These are phyloP conservation scores for Forbesichthys agassizii DNA, from an alignment of 2,113 vertebrate genomes.

Conservation along the genomic window DNA sequence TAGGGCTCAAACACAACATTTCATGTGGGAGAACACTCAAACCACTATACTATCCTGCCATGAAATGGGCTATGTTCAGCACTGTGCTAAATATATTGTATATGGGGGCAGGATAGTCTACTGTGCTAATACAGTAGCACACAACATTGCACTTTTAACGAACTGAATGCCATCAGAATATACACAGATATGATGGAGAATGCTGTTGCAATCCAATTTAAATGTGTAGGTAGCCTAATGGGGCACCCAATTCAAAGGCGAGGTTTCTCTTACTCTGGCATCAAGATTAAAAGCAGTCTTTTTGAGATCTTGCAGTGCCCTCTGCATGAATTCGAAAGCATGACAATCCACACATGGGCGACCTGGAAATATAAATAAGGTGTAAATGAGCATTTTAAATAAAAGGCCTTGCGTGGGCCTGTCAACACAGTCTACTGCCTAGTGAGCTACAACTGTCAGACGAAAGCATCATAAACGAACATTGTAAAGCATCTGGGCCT, in stretches of 20 bases:
- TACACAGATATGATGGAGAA: too few relatives aligned
- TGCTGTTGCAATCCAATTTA: too few relatives aligned
- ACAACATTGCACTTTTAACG: too few relatives aligned
- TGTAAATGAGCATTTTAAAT: background rate
- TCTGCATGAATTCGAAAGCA: conserved; percentile 98
- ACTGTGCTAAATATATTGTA: too few relatives aligned
- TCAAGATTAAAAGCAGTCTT: conserved; percentile 91
- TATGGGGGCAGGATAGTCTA: too few relatives aligned
- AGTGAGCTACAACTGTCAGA: background rate
- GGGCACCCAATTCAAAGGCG: background rate
- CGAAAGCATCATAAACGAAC: background rate
- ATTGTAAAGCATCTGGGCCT: background rate
- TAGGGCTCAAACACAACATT: too few relatives aligned
- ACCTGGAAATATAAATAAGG: conserved; percentile 68
- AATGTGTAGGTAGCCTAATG: background rate
- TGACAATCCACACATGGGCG: conserved; percentile 97
- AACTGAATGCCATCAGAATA: too few relatives aligned
- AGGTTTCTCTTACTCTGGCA: conserved; percentile 78
- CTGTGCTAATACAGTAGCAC: too few relatives aligned
- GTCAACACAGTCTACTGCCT: background rate
- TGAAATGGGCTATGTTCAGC: too few relatives aligned
- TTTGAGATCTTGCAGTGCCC: conserved; percentile 92
- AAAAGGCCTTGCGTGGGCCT: background rate
- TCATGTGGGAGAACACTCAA: too few relatives aligned
- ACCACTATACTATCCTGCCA: too few relatives aligned